Evolutionary conservation across 2,797 vertebrate species (phyloP).

Genomic region (Enteromius thamalakanensis): DNA sequence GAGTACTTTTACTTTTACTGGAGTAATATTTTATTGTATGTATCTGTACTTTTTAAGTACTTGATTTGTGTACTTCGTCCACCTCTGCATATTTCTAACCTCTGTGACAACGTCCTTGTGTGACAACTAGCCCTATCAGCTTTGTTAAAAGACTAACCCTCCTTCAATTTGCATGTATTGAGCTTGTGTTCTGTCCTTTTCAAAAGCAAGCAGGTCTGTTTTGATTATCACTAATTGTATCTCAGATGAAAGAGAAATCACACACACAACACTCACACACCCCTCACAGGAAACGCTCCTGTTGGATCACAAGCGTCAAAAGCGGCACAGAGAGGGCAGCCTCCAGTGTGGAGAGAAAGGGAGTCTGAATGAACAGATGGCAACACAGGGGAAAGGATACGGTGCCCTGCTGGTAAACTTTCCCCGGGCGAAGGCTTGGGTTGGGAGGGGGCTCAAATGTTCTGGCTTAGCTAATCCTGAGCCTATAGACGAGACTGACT

Average conservation of each 20-base stretch:
- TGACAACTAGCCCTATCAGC: not conserved
- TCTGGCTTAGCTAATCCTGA: constrained; percentile 49
- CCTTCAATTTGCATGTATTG: constrained; percentile 5
- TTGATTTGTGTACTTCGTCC: too few species aligned
- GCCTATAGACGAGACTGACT: constrained; percentile 3
- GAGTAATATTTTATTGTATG: too few species aligned
- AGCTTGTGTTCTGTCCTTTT: constrained; percentile 25
- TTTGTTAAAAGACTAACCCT: not conserved
- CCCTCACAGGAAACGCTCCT: constrained; percentile 51
- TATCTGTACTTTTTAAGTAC: too few species aligned
- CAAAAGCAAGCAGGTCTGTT: constrained; percentile 31
- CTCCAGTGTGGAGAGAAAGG: constrained; percentile 50
- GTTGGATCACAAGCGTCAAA: constrained; percentile 57
- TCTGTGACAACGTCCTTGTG: not conserved
- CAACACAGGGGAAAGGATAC: constrained; percentile 56
- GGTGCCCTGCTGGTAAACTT: constrained; percentile 58
- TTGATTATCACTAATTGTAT: constrained; percentile 35
- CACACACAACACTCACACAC: constrained; percentile 38
- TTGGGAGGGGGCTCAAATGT: constrained; percentile 49
- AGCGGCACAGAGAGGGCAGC: constrained; percentile 45
- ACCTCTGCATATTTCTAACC: not conserved
- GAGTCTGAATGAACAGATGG: constrained; percentile 58
- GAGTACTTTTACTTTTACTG: too few species aligned
- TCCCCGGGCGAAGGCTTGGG: constrained; percentile 51
- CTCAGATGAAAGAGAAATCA: constrained; percentile 26